These are phyloP conservation scores for Dicrurus megarhynchus DNA, from an alignment of 2,113 vertebrate species.

Conservation along the genomic window DNA sequence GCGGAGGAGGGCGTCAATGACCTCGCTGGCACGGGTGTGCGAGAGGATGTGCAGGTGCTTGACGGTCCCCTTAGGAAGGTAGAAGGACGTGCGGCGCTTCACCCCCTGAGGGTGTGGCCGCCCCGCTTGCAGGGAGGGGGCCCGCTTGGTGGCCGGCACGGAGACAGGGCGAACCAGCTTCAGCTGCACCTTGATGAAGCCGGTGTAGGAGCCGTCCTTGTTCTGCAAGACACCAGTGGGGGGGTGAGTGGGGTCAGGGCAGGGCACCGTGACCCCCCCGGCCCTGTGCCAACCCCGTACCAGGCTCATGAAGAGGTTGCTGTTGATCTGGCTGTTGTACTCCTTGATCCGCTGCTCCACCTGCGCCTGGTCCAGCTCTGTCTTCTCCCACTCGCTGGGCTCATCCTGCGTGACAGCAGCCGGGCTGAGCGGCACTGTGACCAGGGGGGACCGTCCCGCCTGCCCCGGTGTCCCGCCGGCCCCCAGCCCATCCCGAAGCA, in stretches of 20 bases:
- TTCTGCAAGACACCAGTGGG: slow-evolving; percentile 69
- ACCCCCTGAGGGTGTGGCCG: slow-evolving; percentile 60
- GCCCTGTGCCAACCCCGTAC: slow-evolving; percentile 70
- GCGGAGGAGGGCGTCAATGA: slow-evolving; percentile 92
- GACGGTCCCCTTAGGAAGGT: slow-evolving; percentile 90
- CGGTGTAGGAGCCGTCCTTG: slow-evolving; percentile 91
- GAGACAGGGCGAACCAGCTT: slow-evolving; percentile 90
- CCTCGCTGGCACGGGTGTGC: slow-evolving; percentile 84
- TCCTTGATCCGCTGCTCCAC: slow-evolving; percentile 90
- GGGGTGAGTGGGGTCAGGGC: neutral
- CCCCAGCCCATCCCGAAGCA: rapidly evolving
- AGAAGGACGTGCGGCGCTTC: slow-evolving; percentile 91
- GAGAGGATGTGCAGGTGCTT: slow-evolving; percentile 95
- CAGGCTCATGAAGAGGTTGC: slow-evolving; percentile 92
- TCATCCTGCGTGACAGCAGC: slow-evolving; percentile 80
- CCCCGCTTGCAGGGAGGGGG: slow-evolving; percentile 64
- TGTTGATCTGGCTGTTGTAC: slow-evolving; percentile 93
- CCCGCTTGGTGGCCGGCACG: slow-evolving; percentile 80
- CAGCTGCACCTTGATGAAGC: slow-evolving; percentile 97
- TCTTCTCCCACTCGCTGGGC: slow-evolving; percentile 78
- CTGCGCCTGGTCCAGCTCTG: slow-evolving; percentile 80
- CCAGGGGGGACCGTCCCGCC: rapidly evolving
- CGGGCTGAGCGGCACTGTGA: neutral
- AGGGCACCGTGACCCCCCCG: rapidly evolving
- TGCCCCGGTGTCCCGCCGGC: rapidly evolving